Evolutionary conservation across 2,113 vertebrate species (phyloP).

Genomic region (Platanista minor): DNA sequence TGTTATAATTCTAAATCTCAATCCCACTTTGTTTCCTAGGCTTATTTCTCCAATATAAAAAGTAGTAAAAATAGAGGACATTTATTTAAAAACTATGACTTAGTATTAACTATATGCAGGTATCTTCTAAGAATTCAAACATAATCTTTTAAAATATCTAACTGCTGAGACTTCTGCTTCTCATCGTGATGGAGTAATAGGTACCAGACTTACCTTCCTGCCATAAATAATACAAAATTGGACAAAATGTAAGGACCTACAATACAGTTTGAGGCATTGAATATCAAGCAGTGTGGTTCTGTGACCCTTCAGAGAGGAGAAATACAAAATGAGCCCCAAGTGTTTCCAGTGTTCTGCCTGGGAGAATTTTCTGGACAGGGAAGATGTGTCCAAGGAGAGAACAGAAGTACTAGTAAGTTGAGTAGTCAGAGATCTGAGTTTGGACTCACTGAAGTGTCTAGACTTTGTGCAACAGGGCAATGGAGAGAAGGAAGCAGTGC

Average conservation of each 20-base stretch:
- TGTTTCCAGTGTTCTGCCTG: background rate
- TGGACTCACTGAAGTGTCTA: background rate
- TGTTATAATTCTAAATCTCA: constrained; percentile 1
- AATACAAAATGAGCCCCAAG: background rate
- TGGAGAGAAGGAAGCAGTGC: background rate
- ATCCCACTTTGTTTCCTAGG: background rate
- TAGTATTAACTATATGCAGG: background rate
- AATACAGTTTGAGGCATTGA: background rate
- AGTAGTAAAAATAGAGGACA: background rate
- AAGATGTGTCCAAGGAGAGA: background rate
- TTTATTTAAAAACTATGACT: background rate
- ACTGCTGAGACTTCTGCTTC: background rate
- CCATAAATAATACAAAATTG: background rate
- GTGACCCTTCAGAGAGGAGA: background rate
- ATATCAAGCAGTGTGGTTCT: background rate
- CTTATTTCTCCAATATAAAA: background rate
- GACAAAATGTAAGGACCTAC: background rate
- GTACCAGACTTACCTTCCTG: background rate
- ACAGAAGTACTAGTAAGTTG: background rate
- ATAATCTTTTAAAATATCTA: background rate
- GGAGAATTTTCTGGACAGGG: background rate
- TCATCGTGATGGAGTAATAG: background rate
- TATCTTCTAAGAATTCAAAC: background rate
- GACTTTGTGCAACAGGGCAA: background rate
- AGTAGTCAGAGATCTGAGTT: background rate